Evolutionary conservation across 2,113 vertebrate species (phyloP).

Genomic region (Callipepla squamata): DNA sequence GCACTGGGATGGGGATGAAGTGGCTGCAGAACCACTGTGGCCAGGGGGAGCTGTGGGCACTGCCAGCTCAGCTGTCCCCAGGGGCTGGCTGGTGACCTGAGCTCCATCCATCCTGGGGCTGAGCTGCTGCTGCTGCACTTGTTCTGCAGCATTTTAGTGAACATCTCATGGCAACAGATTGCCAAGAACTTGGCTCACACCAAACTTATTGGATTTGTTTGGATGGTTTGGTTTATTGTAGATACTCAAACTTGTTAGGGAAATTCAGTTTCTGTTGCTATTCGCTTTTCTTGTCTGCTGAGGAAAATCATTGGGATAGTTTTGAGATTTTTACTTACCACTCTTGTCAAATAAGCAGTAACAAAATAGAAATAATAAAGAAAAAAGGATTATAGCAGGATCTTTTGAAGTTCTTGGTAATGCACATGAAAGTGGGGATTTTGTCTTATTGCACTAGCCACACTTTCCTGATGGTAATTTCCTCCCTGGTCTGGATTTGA

Average conservation of each 20-base stretch:
- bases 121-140: not conserved
- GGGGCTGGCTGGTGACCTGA: not conserved
- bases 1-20: not conserved
- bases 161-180: rapidly evolving
- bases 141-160: not conserved
- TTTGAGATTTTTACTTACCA: not conserved
- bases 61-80: not conserved
- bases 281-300: not conserved
- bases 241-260: not conserved
- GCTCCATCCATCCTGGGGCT: not conserved
- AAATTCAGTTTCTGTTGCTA: not conserved
- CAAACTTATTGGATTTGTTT: rapidly evolving
- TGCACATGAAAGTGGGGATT: not conserved
- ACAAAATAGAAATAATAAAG: not conserved
- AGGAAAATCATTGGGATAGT: not conserved
- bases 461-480: not conserved
- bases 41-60: rapidly evolving
- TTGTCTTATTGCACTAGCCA: not conserved
- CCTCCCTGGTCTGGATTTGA: not conserved
- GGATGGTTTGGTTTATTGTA: not conserved
- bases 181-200: not conserved
- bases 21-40: not conserved
- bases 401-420: not conserved
- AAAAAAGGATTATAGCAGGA: not conserved
- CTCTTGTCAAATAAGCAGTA: not conserved